Conservation (phyloP, 2,888 invertebrate genomes). For the Muscina levida region DNA sequence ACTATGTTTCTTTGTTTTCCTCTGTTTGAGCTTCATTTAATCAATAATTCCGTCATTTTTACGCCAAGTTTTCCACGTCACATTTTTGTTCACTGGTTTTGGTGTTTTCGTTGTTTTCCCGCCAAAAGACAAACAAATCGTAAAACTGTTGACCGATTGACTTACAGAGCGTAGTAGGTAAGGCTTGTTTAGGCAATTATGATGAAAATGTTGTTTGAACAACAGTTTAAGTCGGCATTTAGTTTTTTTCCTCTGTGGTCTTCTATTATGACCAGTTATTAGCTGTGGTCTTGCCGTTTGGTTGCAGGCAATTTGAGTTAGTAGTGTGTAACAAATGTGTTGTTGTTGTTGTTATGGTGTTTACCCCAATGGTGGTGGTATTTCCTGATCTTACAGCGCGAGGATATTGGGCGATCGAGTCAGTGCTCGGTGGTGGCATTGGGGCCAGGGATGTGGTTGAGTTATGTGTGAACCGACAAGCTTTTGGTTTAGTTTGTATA, state of each 20-base stretch:
- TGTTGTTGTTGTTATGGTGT: no score
- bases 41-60: constrained; percentile 38
- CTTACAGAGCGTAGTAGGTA: constrained; percentile 38
- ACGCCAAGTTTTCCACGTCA: background rate
- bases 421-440: background rate
- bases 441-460: background rate
- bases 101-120: background rate
- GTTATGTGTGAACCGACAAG: background rate
- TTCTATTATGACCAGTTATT: constrained; percentile 18
- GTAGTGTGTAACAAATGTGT: constrained; percentile 21
- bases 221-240: background rate
- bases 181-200: constrained; percentile 34
- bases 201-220: background rate
- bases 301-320: constrained; percentile 41
- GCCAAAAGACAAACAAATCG: constrained; percentile 29
- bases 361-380: constrained; percentile 5
- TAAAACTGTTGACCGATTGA: constrained; percentile 62
- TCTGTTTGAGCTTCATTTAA: constrained; percentile 15
- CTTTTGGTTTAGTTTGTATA: constrained; percentile 2
- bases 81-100: background rate
- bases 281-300: constrained; percentile 34
- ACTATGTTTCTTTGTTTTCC: background rate
- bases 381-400: constrained; percentile 11
- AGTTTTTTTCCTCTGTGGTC: background rate
- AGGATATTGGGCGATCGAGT: constrained; percentile 4